Conservation (phyloP, 2,113 vertebrate genomes). For the Corythornis vintsioides region DNA sequence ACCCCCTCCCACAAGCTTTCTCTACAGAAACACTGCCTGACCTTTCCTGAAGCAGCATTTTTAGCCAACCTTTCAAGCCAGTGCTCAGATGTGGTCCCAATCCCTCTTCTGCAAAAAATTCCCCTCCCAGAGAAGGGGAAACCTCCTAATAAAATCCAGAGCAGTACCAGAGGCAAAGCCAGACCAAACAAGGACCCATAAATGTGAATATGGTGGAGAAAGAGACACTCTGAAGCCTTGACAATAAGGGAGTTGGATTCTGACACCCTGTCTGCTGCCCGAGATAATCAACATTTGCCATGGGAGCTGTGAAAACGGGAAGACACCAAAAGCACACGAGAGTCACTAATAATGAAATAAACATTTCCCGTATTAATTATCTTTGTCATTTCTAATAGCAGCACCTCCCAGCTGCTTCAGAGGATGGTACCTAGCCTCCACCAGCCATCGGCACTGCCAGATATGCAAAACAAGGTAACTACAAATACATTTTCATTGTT, state of each 20-base stretch:
- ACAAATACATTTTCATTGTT: slow-evolving; percentile 47
- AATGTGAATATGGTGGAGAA: not conserved
- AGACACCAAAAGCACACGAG: not conserved
- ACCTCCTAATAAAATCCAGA: not conserved
- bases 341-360: not conserved
- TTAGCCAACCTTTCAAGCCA: not conserved
- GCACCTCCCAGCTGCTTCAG: not conserved
- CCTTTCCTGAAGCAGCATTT: not conserved
- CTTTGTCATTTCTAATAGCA: not conserved
- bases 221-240: not conserved
- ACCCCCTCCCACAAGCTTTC: not conserved
- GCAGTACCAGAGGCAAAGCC: not conserved
- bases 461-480: slow-evolving; percentile 43
- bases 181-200: not conserved
- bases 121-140: not conserved
- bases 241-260: not conserved
- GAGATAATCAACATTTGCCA: not conserved
- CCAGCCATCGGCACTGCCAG: not conserved
- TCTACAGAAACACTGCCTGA: not conserved
- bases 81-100: not conserved
- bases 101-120: not conserved
- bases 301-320: not conserved
- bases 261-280: not conserved
- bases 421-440: not conserved
- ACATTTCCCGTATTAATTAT: not conserved